These are phyloP conservation scores for Nesogale talazaci DNA, from an alignment of 2,113 vertebrate species.

Conservation along the genomic window DNA sequence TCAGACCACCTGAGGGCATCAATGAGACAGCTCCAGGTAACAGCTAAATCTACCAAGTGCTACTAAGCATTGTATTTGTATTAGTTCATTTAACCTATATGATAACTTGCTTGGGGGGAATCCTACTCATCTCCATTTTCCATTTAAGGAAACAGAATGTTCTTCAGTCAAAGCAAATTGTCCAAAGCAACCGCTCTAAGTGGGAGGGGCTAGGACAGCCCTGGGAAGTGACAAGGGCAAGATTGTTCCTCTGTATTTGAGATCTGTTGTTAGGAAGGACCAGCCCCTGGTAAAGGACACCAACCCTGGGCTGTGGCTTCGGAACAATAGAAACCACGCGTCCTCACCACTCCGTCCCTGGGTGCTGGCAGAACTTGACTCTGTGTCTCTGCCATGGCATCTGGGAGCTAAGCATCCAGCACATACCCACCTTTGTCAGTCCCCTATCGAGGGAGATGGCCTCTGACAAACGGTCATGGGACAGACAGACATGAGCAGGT, in stretches of 20 bases:
- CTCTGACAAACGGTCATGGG: not conserved
- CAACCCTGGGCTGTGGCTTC: not conserved
- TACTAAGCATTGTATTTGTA: conserved; percentile 5
- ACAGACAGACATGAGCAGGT: not conserved
- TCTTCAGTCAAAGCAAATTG: not conserved
- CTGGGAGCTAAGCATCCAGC: not conserved
- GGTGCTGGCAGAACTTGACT: not conserved
- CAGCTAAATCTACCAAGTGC: not conserved
- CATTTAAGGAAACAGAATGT: not conserved
- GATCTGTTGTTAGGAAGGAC: too few species aligned
- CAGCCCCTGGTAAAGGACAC: not conserved
- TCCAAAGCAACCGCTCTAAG: not conserved
- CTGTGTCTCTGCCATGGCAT: not conserved
- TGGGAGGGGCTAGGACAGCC: not conserved
- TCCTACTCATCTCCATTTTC: conserved; percentile 18
- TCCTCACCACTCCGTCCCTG: not conserved
- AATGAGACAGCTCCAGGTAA: not conserved
- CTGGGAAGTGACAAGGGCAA: too few species aligned
- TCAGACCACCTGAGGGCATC: not conserved
- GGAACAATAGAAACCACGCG: not conserved
- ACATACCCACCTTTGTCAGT: not conserved
- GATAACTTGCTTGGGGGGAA: not conserved
- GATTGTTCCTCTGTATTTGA: too few species aligned
- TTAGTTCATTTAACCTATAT: conserved; percentile 3
- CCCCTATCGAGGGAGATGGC: not conserved